Base-by-base conservation (phyloP, 2,888 invertebrate genomes). In the Sinelater perroti region DNA sequence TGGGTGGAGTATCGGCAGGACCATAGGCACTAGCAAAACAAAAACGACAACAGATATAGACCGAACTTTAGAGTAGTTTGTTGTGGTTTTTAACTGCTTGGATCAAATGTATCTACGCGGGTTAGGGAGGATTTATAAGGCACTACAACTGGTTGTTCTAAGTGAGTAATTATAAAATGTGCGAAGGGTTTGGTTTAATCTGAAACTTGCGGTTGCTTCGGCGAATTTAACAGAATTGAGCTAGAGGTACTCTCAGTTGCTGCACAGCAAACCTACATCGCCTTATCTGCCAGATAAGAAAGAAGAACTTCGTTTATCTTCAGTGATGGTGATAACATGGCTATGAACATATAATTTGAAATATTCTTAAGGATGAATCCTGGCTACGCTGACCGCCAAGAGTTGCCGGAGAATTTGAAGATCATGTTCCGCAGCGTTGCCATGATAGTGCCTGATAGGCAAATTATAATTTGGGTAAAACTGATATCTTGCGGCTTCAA, bases 101-200 rank as follows among this genome's bases (percentile, higher is more conserved):
- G 94, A 95, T 81, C 94, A 95, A 78, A 94, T 95, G 94, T 94
- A 95, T 75, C 95, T 93, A 70, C 83, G 93, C 77, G 94, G 88
- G 7, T 75, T 88, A 61, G 88, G 87, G 3, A 81, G 87, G 56
- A 88, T 88, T 67, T 88, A 84, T 71, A 88, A 88, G 63, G 78
- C 72, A 54, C 3, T 14, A 2, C 8, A 7, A 1, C 8, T 14
- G 2, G 6, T n/a, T n/a, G 14, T 2, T 3, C n/a, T 21, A 7
- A 17, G 3, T 35, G n/a, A n/a, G n/a, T n/a, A n/a, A n/a, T n/a
- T n/a, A n/a, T n/a, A n/a, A n/a, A n/a, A n/a, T 10, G 14, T 17
- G 8, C 30, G 14, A 33, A 87, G 82, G 94, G 93, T 1, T 78
- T 95, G 49, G 93, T 93, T 0, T 93, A 94, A 76, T 91, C 93